Base-by-base conservation (phyloP, 2,888 invertebrate species). In the Cyrtodaria siliqua region DNA sequence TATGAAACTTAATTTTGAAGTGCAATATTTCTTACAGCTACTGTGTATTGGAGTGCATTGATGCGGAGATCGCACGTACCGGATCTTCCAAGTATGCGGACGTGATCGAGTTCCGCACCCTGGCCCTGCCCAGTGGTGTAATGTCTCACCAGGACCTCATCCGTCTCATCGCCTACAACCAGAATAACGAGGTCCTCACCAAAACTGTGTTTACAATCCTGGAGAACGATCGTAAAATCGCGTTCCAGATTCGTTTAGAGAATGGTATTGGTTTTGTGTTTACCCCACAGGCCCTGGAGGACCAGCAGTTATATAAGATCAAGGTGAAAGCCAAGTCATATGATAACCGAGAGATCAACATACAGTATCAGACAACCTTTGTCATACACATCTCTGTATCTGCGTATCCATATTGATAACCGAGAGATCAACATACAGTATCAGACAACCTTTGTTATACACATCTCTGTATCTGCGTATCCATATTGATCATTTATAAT, bases 291-390 rank as follows among this genome's bases (percentile, higher is more conserved):
- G 89, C 92, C 1, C 84, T 94, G 62, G 88, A 90, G 40, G 90
- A 92, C 49, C 89, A 89, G 55, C 84, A 87, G 61, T 84, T 91
- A 29, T 93, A 93, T 86, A 85, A 92, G 75, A 92, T 94, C 44
- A 93, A 92, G 75, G 93, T 94, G 14, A 89, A 91, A 44, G 94
- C 94, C 2, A 88, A 91, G 59, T 94, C 94, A 0, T 93, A 90
- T 78, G 93, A 94, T 81, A 84, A 87, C n/a, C n/a, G n/a, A n/a
- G n/a, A n/a, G n/a, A n/a, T n/a, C n/a, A n/a, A n/a, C n/a, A n/a
- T n/a, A n/a, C n/a, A n/a, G n/a, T n/a, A n/a, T n/a, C n/a, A n/a
- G n/a, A n/a, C n/a, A n/a, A n/a, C n/a, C n/a, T n/a, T n/a, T n/a
- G n/a, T n/a, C n/a, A n/a, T n/a, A n/a, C n/a, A n/a, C n/a, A n/a